Percentiles rank a stretch among this genome's conserved stretches.
These are phyloP conservation scores for Lycaon pictus DNA, from an alignment of 2,113 vertebrate species.

Conservation along the genomic window DNA sequence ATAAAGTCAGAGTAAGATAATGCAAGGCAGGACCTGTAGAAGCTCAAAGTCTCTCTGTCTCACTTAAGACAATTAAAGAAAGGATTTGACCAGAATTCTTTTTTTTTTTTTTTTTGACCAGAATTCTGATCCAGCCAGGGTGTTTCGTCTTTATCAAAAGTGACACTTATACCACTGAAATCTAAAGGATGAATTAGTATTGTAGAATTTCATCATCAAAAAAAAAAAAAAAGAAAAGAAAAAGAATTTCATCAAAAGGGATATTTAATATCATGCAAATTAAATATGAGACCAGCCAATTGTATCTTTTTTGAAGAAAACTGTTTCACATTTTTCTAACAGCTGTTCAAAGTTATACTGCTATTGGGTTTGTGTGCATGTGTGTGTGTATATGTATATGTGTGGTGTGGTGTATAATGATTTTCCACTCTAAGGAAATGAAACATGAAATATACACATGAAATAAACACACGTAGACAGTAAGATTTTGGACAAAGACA, in stretches of 20 bases:
- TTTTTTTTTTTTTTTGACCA: too few species aligned
- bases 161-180: neutral
- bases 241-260: neutral
- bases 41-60: too few species aligned
- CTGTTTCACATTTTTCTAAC: neutral
- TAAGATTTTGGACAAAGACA: neutral
- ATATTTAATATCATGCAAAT: neutral
- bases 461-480: fast-evolving
- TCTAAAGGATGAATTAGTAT: neutral
- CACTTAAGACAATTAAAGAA: neutral
- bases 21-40: neutral
- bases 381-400: too few species aligned
- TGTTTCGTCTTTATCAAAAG: neutral
- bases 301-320: neutral
- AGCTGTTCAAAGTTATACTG: neutral
- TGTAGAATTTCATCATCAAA: neutral
- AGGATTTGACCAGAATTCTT: too few species aligned
- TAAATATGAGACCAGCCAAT: neutral
- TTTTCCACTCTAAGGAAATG: neutral
- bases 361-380: neutral
- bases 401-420: too few species aligned
- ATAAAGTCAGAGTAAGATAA: too few species aligned
- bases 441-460: too few species aligned
- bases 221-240: too few species aligned
- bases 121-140: neutral